These are phyloP conservation scores for Glomeris marginata DNA, from an alignment of 2,888 invertebrate genomes.

Conservation along the genomic window DNA sequence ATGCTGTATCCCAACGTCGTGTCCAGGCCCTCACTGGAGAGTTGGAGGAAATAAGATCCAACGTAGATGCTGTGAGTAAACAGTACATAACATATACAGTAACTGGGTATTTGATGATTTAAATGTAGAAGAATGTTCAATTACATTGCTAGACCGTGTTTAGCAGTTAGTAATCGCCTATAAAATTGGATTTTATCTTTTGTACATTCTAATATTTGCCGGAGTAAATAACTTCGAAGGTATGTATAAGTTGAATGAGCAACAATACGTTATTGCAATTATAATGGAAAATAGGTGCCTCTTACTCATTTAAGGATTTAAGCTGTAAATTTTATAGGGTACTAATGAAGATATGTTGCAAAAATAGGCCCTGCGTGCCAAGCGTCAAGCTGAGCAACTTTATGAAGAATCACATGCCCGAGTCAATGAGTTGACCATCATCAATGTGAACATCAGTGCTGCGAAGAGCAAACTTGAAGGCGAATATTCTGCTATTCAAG, in stretches of 20 bases:
- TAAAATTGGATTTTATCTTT: no score
- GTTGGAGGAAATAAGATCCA: constrained; percentile 87
- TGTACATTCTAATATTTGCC: no score
- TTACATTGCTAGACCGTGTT: no score
- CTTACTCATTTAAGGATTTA: not conserved
- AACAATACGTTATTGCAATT: no score
- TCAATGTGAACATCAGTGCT: constrained; percentile 88
- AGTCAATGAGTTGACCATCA: constrained; percentile 84
- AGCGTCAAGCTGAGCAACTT: constrained; percentile 75
- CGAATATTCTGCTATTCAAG: constrained; percentile 74
- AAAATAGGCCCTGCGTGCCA: constrained; percentile 67
- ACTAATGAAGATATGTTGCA: no score
- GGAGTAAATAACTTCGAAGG: no score
- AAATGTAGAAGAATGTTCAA: not conserved
- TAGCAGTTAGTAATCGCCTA: no score
- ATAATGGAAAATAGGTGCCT: not conserved
- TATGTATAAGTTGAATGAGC: no score
- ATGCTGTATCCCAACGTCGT: constrained; percentile 77
- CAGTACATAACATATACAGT: no score
- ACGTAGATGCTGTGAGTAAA: constrained; percentile 60
- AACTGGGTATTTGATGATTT: no score
- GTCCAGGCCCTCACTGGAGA: constrained; percentile 79
- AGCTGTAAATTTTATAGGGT: not conserved
- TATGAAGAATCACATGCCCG: constrained; percentile 82
- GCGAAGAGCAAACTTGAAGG: constrained; percentile 91